Percentiles rank a stretch among this genome's conserved stretches.
These are phyloP conservation scores for Apamea crenata DNA, from an alignment of 2,888 invertebrate genomes.

Conservation along the genomic window DNA sequence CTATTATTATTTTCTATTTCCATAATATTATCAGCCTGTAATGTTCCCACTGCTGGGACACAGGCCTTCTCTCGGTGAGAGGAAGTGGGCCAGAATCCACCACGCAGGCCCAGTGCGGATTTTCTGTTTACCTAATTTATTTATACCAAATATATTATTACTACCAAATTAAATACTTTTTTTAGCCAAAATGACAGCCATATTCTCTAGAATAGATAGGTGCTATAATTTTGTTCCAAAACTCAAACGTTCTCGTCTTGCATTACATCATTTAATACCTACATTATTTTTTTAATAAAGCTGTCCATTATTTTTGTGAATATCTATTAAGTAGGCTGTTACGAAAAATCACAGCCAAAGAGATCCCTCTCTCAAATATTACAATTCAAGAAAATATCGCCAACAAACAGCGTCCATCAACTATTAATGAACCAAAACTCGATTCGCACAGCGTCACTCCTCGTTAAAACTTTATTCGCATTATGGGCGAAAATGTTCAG, in stretches of 20 bases:
- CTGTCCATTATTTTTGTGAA: neutral
- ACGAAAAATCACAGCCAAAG: neutral
- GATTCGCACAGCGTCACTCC: conserved; percentile 40
- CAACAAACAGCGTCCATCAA: conserved; percentile 15
- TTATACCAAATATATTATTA: too few species aligned
- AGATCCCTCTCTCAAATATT: neutral
- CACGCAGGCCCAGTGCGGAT: too few species aligned
- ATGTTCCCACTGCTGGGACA: too few species aligned
- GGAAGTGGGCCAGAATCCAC: too few species aligned
- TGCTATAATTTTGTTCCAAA: too few species aligned
- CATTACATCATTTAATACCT: too few species aligned
- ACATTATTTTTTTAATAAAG: neutral
- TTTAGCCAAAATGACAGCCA: neutral
- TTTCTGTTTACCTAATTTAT: too few species aligned
- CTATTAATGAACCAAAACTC: conserved; percentile 41
- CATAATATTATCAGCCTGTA: too few species aligned
- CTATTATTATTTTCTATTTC: too few species aligned
- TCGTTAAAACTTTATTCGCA: conserved; percentile 55
- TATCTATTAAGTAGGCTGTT: neutral
- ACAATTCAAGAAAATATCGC: conserved; percentile 18
- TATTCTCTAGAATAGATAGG: neutral
- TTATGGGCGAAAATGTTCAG: conserved; percentile 13
- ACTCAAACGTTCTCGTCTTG: too few species aligned
- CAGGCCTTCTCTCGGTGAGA: too few species aligned
- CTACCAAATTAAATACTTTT: too few species aligned